These are phyloP conservation scores for Pelagia noctiluca DNA, from an alignment of 30 jellyfish, hydroid and myxozoan species.

Conservation along the genomic window DNA sequence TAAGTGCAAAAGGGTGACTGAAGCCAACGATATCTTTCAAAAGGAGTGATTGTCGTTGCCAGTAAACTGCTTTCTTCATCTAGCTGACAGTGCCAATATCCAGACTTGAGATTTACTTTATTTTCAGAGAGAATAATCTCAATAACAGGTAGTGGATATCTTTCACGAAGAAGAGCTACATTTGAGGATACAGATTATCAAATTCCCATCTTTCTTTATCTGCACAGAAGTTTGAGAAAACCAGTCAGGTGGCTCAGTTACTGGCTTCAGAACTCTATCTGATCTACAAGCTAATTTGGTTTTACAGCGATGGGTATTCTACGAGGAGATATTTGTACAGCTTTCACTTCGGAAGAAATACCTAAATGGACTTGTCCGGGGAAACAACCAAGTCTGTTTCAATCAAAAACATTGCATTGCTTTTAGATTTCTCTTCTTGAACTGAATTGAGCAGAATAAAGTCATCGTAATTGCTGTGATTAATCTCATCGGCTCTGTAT, in stretches of 20 bases:
- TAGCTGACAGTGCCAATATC: slow-evolving; percentile 43
- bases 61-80: slow-evolving; percentile 37
- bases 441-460: slow-evolving; percentile 16
- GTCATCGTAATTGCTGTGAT: slow-evolving; percentile 16
- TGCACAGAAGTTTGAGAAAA: slow-evolving; percentile 47
- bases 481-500: slow-evolving; percentile 20
- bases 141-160: slow-evolving; percentile 24
- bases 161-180: slow-evolving; percentile 28
- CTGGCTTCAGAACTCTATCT: slow-evolving; percentile 29
- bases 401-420: slow-evolving; percentile 23
- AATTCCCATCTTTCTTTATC: slow-evolving; percentile 34
- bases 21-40: not conserved
- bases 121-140: slow-evolving; percentile 18
- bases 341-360: slow-evolving; percentile 32
- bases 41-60: slow-evolving; percentile 29
- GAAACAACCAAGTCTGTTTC: slow-evolving; percentile 30
- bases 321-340: slow-evolving; percentile 40
- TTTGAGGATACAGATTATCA: slow-evolving; percentile 16
- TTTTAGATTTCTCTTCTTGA: slow-evolving; percentile 21
- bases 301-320: slow-evolving; percentile 24
- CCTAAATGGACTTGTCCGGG: slow-evolving; percentile 39
- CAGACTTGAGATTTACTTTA: slow-evolving; percentile 12
- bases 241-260: slow-evolving; percentile 52
- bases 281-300: slow-evolving; percentile 38
- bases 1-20: not conserved